These are phyloP conservation scores for Acropora tenuis DNA, from an alignment of 64 coral and sea anemone genomes.

Conservation along the genomic window DNA sequence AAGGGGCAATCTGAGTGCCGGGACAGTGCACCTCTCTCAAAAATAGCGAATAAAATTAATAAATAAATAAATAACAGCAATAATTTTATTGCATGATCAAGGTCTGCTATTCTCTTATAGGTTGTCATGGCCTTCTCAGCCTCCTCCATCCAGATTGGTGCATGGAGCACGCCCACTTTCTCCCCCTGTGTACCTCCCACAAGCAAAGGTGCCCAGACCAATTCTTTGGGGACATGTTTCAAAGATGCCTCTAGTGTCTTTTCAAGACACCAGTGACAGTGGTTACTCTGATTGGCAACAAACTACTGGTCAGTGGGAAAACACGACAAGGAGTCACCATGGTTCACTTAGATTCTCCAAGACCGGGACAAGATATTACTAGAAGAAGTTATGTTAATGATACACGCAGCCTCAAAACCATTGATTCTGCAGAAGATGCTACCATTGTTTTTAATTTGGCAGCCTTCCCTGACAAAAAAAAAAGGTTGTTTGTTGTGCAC, in stretches of 20 bases:
- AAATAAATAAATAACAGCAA: neutral
- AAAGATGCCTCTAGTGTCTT: conserved; percentile 44
- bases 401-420: neutral
- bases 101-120: neutral
- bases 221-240: conserved; percentile 45
- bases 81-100: neutral
- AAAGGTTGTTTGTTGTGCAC: too few species aligned
- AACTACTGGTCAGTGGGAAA: conserved; percentile 43
- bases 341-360: neutral
- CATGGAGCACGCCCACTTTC: conserved; percentile 41
- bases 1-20: neutral
- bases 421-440: neutral
- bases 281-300: conserved; percentile 68
- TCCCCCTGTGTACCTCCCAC: conserved; percentile 30
- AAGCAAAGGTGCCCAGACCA: conserved; percentile 41
- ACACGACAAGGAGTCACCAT: neutral
- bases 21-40: neutral
- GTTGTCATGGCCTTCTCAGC: conserved; percentile 48
- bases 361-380: neutral
- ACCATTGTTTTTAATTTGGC: neutral
- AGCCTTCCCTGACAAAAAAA: neutral
- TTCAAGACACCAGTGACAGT: conserved; percentile 47
- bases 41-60: neutral
- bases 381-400: neutral
- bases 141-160: neutral